Conservation (phyloP, 2,113 vertebrate genomes). For the Malurus melanocephalus region DNA sequence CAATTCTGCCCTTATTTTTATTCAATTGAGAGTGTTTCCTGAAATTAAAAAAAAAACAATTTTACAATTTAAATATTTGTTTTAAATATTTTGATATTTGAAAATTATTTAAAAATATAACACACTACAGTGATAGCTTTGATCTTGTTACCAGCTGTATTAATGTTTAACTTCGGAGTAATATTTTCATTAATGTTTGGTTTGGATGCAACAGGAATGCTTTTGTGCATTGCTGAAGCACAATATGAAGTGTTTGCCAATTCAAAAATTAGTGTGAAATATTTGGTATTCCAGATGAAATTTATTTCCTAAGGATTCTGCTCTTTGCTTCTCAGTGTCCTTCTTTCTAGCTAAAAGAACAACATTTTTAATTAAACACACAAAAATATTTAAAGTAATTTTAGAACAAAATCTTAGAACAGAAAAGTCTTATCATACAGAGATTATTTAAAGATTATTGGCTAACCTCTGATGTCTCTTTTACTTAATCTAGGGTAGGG, state of each 20-base stretch:
- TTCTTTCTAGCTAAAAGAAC: neutral
- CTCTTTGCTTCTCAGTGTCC: neutral
- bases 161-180: neutral
- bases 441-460: neutral
- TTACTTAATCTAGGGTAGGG: neutral
- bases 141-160: neutral
- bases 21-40: neutral
- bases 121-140: neutral
- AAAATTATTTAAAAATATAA: neutral
- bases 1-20: neutral
- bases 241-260: neutral
- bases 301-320: neutral
- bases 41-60: neutral
- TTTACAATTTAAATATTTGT: neutral
- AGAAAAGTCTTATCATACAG: neutral
- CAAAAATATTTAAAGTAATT: neutral
- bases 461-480: neutral
- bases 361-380: neutral
- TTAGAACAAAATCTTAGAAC: neutral
- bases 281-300: neutral
- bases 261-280: neutral
- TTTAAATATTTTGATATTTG: neutral
- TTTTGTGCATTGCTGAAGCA: neutral
- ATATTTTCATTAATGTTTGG: neutral
- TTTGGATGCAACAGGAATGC: neutral